These are phyloP conservation scores for Cyaniris semiargus DNA, from an alignment of 2,888 invertebrate species.

Conservation along the genomic window DNA sequence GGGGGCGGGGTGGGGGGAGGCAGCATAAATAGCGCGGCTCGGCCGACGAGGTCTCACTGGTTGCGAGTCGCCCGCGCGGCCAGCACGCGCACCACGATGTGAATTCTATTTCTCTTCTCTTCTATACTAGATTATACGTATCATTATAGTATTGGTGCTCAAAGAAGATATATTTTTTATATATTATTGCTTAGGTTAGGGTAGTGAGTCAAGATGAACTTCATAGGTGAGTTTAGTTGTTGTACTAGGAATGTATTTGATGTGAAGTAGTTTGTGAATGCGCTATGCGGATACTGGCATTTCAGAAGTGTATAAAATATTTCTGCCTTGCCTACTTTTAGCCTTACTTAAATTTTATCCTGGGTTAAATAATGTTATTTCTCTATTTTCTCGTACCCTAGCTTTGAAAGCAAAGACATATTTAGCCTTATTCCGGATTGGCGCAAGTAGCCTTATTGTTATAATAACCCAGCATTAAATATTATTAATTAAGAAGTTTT, in stretches of 20 bases:
- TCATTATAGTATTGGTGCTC: conserved; percentile 76
- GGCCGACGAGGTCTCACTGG: conserved; percentile 56
- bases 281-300: neutral
- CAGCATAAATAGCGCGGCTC: conserved; percentile 56
- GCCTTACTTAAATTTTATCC: neutral
- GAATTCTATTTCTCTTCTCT: conserved; percentile 58
- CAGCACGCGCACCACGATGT: conserved; percentile 60
- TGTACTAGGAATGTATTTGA: neutral
- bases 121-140: conserved; percentile 63
- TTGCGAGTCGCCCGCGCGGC: conserved; percentile 59
- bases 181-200: conserved; percentile 63
- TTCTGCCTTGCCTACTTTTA: neutral
- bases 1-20: conserved; percentile 47
- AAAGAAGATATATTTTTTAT: conserved; percentile 64
- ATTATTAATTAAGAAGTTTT: neutral
- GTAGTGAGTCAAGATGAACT: conserved; percentile 64
- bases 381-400: no score
- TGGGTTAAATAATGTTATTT: neutral
- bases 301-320: neutral
- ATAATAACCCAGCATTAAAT: neutral
- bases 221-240: conserved; percentile 64
- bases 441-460: neutral
- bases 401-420: neutral
- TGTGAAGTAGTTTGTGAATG: conserved; percentile 4
- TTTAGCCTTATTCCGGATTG: neutral